Conservation (phyloP, 2,113 vertebrate species). For the Litocranius walleri region DNA sequence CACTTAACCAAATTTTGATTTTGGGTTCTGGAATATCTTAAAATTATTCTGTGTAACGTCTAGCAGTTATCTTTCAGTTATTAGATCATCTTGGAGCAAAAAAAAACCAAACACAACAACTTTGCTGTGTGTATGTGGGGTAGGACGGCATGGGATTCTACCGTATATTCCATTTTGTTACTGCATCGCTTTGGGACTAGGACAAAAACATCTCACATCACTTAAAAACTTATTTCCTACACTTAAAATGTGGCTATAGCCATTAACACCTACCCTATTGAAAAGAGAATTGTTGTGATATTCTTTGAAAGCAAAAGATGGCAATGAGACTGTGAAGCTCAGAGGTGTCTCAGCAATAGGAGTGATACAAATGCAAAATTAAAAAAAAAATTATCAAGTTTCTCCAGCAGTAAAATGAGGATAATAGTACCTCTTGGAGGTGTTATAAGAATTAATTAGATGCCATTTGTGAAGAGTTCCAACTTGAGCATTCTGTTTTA, state of each 20-base stretch:
- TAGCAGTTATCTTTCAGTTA: neutral
- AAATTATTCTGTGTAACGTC: neutral
- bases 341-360: neutral
- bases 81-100: neutral
- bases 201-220: neutral
- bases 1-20: neutral
- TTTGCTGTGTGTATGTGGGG: rapidly evolving
- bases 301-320: conserved; percentile 48
- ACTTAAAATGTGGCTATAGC: conserved; percentile 18
- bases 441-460: conserved; percentile 58
- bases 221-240: neutral
- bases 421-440: conserved; percentile 36
- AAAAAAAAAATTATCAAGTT: neutral
- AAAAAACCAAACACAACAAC: neutral
- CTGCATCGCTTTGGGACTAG: neutral
- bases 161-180: neutral
- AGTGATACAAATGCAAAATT: conserved; percentile 21
- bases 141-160: neutral
- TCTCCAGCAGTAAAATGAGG: neutral
- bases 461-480: conserved; percentile 28
- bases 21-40: conserved; percentile 5
- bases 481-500: conserved; percentile 21
- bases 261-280: conserved; percentile 36
- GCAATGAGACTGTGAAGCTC: neutral
- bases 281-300: conserved; percentile 35